Base-by-base conservation (phyloP, 2,113 vertebrate species). In the Phodopus roborovskii region DNA sequence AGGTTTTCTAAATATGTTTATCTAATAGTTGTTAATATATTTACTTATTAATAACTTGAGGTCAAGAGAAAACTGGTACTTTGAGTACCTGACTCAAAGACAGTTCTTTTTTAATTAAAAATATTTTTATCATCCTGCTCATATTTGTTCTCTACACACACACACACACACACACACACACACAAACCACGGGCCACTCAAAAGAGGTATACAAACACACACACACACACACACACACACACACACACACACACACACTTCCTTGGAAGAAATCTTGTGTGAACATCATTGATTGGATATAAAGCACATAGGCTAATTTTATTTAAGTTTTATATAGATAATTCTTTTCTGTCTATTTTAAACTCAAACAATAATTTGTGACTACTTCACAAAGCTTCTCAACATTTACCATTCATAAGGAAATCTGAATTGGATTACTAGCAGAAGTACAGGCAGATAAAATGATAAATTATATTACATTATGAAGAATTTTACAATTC, bases 371-470 rank as follows among this genome's bases (percentile, higher is more conserved):
- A 79, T 78, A 95, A 88, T 90, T 56, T 42, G 5, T 90, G 62
- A 22, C 26, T 94, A 83, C 36, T 60, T 88, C 22, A 45, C 71
- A 93, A 87, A 83, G 30, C 56, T 96, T 94, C 53, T 30, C 2
- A 66, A 96, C 75, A 78, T 73, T 95, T 94, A 68, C 20, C 88
- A 81, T 68, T 81, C 92, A n/a, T 39, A 88, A 95, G 70, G 75
- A 68, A 96, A 87, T 30, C 89, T 95, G 33, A 95, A 56, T 20
- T 85, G 70, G 62, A 77, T 96, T 92, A 77, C 50, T 82, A 92
- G 58, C n/a, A 93, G n/a, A 95, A 92, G 42, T 77, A 90, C 19
- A 94, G 91, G 33, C 42, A 97, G 48, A 95, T 95, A 60, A 96
- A 92, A 92, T 95, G 73, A 82, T 77, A 50, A 92, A 94, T 88